A percentile compares a stretch with the other conserved stretches of the same genome.
phyloP scores from a whole-genome alignment of 1,140 invertebrate genomes.

The Spodoptera litura region DNA sequence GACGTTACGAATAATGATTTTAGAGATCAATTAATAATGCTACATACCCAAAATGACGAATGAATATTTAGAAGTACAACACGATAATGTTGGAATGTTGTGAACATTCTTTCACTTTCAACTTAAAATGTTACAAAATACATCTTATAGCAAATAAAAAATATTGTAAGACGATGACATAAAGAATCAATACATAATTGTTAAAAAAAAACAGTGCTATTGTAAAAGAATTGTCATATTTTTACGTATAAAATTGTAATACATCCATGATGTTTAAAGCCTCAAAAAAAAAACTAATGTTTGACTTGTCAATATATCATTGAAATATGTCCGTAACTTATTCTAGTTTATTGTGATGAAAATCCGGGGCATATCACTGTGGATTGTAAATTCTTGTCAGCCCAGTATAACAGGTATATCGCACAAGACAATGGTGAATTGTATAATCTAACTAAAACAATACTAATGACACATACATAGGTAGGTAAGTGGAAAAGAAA shows the following conservation, averaged over 20 bases:
- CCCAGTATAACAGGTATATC: background rate
- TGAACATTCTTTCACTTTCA: constrained; percentile 34
- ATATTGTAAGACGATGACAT: background rate
- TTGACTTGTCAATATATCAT: too few relatives aligned
- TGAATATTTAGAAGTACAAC: background rate
- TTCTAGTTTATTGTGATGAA: too few relatives aligned
- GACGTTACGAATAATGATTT: constrained; percentile 20
- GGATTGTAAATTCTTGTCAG: background rate
- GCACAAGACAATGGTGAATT: background rate
- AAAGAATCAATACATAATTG: background rate
- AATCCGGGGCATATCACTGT: too few relatives aligned
- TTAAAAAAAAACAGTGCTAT: background rate
- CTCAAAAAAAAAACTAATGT: too few relatives aligned
- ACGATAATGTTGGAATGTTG: constrained; percentile 30
- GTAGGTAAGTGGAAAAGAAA: background rate
- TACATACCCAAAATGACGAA: background rate
- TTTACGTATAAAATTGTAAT: too few relatives aligned
- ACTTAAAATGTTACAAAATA: constrained; percentile 37
- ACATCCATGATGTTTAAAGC: too few relatives aligned
- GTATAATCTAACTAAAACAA: constrained; percentile 2
- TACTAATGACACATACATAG: background rate
- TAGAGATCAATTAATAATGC: constrained; percentile 49
- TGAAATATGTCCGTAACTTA: too few relatives aligned
- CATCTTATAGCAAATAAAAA: constrained; percentile 1
- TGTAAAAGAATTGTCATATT: too few relatives aligned